A percentile compares a stretch with the other conserved stretches of the same genome.
phyloP scores from a whole-genome alignment of 2,888 invertebrate genomes.

The Melanophora roralis region DNA sequence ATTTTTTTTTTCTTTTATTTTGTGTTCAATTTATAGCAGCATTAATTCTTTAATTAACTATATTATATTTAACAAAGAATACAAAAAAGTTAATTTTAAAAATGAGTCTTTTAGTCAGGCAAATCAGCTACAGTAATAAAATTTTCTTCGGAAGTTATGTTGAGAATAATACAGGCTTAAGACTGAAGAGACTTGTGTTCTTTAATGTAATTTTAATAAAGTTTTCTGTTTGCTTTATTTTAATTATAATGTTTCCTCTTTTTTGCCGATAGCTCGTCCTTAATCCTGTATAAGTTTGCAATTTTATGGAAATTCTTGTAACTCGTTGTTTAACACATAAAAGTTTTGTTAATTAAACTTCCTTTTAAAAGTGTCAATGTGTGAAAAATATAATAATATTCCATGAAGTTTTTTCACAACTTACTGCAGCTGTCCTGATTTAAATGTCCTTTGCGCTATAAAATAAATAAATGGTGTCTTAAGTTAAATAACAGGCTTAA shows the following conservation, averaged over 20 bases:
- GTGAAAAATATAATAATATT: constrained; percentile 72
- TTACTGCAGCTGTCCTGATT: constrained; percentile 45
- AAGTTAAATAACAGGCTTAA: neutral
- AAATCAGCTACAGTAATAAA: neutral
- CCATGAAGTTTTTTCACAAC: constrained; percentile 4
- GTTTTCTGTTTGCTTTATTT: neutral
- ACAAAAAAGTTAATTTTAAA: constrained; percentile 25
- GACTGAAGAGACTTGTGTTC: neutral
- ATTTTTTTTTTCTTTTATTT: neutral
- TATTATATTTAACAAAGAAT: constrained; percentile 66
- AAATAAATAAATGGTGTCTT: neutral
- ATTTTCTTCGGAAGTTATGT: neutral
- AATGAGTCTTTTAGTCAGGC: constrained; percentile 20
- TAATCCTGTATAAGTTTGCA: constrained; percentile 41
- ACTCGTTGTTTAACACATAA: constrained; percentile 40
- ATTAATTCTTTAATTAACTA: constrained; percentile 75
- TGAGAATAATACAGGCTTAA: neutral
- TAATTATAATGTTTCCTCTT: neutral
- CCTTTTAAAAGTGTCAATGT: constrained; percentile 70
- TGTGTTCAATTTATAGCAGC: constrained; percentile 58
- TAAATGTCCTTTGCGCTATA: constrained; percentile 3
- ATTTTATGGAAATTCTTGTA: constrained; percentile 39
- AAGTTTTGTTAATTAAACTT: constrained; percentile 61
- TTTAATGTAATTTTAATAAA: neutral
- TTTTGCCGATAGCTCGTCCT: neutral